Conservation (phyloP, 2,797 vertebrate genomes). For the Spatula clypeata region DNA sequence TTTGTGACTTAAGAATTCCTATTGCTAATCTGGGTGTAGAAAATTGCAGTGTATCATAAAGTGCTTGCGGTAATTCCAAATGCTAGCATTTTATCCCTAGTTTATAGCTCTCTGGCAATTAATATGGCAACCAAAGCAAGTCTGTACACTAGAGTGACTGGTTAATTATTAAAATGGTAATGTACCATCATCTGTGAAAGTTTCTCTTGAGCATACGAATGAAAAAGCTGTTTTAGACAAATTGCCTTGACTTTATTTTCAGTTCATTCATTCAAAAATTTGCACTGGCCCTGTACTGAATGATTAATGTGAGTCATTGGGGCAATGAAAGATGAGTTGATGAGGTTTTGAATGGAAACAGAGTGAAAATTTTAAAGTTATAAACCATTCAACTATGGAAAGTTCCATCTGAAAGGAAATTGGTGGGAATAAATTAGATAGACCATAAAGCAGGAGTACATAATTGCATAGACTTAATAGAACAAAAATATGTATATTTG, state of each 20-base stretch:
- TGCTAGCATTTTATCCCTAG: not conserved
- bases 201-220: not conserved
- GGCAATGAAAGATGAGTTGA: not conserved
- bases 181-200: not conserved
- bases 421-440: not conserved
- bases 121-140: not conserved
- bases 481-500: not conserved
- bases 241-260: not conserved
- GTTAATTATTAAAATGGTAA: not conserved
- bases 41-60: not conserved
- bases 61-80: not conserved
- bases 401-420: not conserved
- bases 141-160: not conserved
- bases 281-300: not conserved
- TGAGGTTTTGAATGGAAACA: not conserved
- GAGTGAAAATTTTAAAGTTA: not conserved
- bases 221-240: not conserved
- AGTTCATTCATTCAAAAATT: not conserved
- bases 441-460: fast-evolving
- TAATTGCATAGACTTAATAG: not conserved
- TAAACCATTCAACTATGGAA: not conserved
- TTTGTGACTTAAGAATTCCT: not conserved
- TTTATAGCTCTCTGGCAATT: not conserved
- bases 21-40: not conserved
- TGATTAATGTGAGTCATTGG: not conserved